phyloP scores from a whole-genome alignment of 2,888 invertebrate genomes.

The Tetragonula carbonaria region DNA sequence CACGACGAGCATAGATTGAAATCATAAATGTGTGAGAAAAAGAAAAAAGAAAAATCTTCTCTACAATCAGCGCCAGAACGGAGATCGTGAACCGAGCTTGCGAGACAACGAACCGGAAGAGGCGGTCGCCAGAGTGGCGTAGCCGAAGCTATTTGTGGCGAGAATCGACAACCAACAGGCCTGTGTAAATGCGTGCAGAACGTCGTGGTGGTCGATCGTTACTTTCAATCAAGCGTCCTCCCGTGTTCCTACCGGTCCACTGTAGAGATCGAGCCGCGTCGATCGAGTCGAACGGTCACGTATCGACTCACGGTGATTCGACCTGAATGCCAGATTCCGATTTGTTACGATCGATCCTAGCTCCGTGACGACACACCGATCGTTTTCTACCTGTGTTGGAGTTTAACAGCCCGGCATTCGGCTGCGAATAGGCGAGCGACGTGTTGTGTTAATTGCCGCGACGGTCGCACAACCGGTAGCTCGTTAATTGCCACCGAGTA shows the following conservation, averaged over 20 bases:
- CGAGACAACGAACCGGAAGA: conserved; percentile 15
- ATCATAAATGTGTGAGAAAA: too few species aligned
- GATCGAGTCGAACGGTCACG: conserved; percentile 61
- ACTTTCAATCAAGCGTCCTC: conserved; percentile 76
- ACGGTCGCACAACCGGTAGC: conserved; percentile 65
- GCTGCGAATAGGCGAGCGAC: conserved; percentile 48
- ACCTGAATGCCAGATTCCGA: conserved; percentile 68
- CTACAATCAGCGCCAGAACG: background rate
- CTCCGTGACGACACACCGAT: conserved; percentile 63
- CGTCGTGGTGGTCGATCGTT: conserved; percentile 73
- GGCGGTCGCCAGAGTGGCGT: conserved; percentile 16
- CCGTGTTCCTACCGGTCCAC: conserved; percentile 35
- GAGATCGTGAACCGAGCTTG: background rate
- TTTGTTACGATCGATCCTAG: conserved; percentile 54
- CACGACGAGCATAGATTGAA: too few species aligned
- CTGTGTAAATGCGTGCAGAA: conserved; percentile 75
- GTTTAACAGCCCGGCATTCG: background rate
- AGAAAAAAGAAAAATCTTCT: too few species aligned
- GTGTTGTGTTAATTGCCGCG: conserved; percentile 66
- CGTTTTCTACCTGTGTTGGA: conserved; percentile 36
- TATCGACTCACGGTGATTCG: conserved; percentile 62
- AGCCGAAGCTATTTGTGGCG: background rate
- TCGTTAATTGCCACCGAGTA: conserved; percentile 68
- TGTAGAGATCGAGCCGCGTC: conserved; percentile 12
- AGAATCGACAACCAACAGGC: conserved; percentile 29